Conservation (phyloP, 2,113 vertebrate genomes). For the Microtus oregoni region DNA sequence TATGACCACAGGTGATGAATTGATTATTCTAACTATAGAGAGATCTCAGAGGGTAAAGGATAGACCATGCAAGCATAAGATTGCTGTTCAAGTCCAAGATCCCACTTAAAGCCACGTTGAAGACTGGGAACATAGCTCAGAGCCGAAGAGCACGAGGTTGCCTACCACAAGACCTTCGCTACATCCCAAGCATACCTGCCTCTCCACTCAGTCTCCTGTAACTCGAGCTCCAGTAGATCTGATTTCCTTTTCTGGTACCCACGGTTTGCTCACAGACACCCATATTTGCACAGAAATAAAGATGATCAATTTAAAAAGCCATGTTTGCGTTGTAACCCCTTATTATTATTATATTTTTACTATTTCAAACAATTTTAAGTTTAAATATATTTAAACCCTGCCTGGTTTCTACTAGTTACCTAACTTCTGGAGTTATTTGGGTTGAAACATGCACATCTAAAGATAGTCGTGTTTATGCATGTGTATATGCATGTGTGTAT, state of each 20-base stretch:
- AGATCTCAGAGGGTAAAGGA: not conserved
- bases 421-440: not conserved
- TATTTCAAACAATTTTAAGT: not conserved
- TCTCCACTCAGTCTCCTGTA: not conserved
- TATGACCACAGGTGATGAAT: not conserved
- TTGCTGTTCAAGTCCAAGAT: not conserved
- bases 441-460: not conserved
- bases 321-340: not conserved
- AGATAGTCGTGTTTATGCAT: not conserved
- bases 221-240: not conserved
- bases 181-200: not conserved
- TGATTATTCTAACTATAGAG: not conserved
- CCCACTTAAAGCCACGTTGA: not conserved
- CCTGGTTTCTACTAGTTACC: not conserved
- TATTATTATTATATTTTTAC: not conserved
- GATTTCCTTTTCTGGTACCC: not conserved
- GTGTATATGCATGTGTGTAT: too few relatives aligned
- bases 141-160: not conserved
- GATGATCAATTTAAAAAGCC: not conserved
- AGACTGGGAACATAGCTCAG: not conserved
- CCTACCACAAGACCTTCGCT: not conserved
- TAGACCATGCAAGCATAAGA: not conserved
- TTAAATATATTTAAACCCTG: not conserved
- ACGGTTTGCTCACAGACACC: not conserved
- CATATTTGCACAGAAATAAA: not conserved